Percentiles rank a stretch among this genome's conserved stretches.
phyloP scores from a whole-genome alignment of 2,113 vertebrate genomes.

The Micronycteris hirsuta region DNA sequence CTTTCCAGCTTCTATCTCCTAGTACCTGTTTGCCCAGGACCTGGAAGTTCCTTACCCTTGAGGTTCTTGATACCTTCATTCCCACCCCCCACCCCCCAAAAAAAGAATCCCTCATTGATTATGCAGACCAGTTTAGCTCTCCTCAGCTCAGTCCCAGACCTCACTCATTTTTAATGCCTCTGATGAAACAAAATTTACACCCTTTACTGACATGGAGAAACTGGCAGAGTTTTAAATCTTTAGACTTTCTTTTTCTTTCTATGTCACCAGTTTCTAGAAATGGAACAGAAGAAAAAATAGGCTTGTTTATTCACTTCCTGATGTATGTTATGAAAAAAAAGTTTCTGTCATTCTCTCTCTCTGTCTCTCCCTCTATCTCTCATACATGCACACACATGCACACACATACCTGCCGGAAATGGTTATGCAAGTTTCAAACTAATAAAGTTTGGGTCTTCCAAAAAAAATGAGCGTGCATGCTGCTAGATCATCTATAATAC shows the following conservation, averaged over 20 bases:
- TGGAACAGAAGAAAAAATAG: not conserved
- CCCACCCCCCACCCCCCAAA: no score
- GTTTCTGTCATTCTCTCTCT: not conserved
- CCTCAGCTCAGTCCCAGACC: not conserved
- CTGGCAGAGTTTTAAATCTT: not conserved
- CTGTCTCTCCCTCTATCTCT: not conserved
- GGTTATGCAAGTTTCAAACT: not conserved
- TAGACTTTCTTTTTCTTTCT: not conserved
- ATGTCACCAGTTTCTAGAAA: not conserved
- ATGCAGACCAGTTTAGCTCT: not conserved
- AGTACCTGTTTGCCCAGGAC: not conserved
- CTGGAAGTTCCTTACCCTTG: accelerated
- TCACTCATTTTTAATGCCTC: not conserved
- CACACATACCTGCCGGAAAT: not conserved
- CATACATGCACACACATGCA: not conserved
- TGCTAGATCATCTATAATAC: not conserved
- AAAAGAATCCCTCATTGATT: not conserved
- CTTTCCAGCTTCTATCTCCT: not conserved
- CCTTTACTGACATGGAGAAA: not conserved
- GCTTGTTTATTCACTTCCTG: not conserved
- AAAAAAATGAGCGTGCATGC: not conserved
- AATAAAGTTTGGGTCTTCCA: not conserved
- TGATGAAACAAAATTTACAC: not conserved
- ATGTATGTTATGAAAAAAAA: not conserved
- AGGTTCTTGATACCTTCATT: not conserved